These are phyloP conservation scores for Reinhardtius hippoglossoides DNA, from an alignment of 2,113 vertebrate species.

Conservation along the genomic window DNA sequence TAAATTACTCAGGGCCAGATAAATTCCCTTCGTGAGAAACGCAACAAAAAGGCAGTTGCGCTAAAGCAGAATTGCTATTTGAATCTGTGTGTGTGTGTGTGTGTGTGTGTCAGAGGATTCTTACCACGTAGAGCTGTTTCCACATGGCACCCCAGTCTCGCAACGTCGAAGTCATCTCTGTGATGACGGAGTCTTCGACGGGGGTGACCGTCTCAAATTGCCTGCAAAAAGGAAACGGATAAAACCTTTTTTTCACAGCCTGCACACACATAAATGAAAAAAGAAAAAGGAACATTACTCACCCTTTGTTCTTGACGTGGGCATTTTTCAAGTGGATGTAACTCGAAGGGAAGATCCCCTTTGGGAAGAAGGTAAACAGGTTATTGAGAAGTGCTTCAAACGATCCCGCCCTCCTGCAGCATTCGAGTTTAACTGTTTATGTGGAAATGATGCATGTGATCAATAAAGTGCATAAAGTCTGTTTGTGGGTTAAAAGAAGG, in stretches of 20 bases:
- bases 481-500: conserved; percentile 32
- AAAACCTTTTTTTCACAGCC: conserved; percentile 10
- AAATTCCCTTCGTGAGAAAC: conserved; percentile 25
- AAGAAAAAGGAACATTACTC: conserved; percentile 53
- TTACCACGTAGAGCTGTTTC: conserved; percentile 98
- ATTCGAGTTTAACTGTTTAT: conserved; percentile 14
- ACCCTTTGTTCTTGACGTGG: conserved; percentile 98
- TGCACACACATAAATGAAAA: not conserved
- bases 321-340: conserved; percentile 97
- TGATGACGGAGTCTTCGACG: conserved; percentile 96
- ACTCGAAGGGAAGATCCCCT: conserved; percentile 97
- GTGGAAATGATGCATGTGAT: conserved; percentile 13
- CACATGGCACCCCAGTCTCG: conserved; percentile 99
- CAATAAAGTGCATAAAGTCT: conserved; percentile 10
- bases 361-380: conserved; percentile 28
- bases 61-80: not conserved
- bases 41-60: not conserved
- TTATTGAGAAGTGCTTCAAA: conserved; percentile 23
- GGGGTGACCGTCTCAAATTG: conserved; percentile 98
- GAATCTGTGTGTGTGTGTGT: conserved; percentile 2
- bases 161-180: conserved; percentile 97
- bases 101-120: not conserved
- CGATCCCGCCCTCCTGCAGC: not conserved
- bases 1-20: conserved; percentile 35
- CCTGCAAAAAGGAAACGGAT: conserved; percentile 72